Percentiles rank a stretch among this genome's conserved stretches.
Conservation (phyloP, 1,140 invertebrate species). For the Aethina tumida region DNA sequence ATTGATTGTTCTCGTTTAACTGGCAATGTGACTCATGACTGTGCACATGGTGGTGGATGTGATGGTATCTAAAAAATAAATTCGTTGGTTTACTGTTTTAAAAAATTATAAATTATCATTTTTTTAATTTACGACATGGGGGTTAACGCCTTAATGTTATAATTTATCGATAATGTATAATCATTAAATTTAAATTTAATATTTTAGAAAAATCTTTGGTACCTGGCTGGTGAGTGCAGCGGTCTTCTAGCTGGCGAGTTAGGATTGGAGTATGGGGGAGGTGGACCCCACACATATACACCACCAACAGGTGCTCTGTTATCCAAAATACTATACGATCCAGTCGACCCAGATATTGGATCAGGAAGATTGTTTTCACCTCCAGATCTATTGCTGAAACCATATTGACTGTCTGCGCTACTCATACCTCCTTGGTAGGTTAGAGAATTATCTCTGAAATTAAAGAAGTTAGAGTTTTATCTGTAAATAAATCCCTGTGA, state of each 20-base stretch:
- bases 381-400: slow-evolving; percentile 44
- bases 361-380: slow-evolving; percentile 34
- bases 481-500: neutral
- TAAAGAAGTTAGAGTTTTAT: neutral
- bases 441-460: slow-evolving; percentile 28
- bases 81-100: slow-evolving; percentile 2
- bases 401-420: slow-evolving; percentile 57
- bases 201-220: slow-evolving; percentile 1
- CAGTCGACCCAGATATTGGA: slow-evolving; percentile 34
- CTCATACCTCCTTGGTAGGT: slow-evolving; percentile 32
- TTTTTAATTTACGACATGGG: too few species aligned
- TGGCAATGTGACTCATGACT: slow-evolving; percentile 34
- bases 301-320: slow-evolving; percentile 39
- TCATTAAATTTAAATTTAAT: too few species aligned
- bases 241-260: slow-evolving; percentile 48
- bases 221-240: slow-evolving; percentile 28
- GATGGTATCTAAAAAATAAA: slow-evolving; percentile 26
- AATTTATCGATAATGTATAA: too few species aligned
- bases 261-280: slow-evolving; percentile 63
- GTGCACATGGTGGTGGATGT: slow-evolving; percentile 32
- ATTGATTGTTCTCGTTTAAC: slow-evolving; percentile 31
- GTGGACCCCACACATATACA: slow-evolving; percentile 56
- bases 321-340: slow-evolving; percentile 43
- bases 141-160: too few species aligned
- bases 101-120: neutral